A percentile compares a stretch with the other conserved stretches of the same genome.
Conservation (phyloP, 1,140 invertebrate genomes). For the Aricia agestis region DNA sequence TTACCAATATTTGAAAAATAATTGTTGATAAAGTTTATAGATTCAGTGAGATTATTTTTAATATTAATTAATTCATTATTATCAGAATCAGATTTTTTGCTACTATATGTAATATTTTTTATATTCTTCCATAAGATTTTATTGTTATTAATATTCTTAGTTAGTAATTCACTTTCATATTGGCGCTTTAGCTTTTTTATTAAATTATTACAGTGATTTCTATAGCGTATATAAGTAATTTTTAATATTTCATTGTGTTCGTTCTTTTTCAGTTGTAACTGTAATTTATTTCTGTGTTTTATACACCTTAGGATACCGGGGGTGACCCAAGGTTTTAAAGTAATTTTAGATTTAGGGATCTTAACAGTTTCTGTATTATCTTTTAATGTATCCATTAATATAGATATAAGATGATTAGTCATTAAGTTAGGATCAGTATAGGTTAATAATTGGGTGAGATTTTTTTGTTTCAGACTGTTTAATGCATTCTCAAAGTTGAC, state of each 20-base stretch:
- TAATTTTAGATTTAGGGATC: neutral
- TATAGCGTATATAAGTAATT: constrained; percentile 22
- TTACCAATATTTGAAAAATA: constrained; percentile 28
- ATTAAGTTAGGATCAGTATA: constrained; percentile 8
- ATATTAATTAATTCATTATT: constrained; percentile 21
- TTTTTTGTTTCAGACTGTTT: constrained; percentile 6
- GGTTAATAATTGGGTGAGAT: constrained; percentile 8
- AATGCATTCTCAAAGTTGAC: constrained; percentile 14
- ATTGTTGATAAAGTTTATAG: constrained; percentile 25
- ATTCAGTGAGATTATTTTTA: constrained; percentile 18
- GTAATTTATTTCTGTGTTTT: constrained; percentile 10
- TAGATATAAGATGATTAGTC: neutral
- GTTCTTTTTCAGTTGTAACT: constrained; percentile 9
- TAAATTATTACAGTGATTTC: constrained; percentile 21
- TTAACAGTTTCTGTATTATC: neutral
- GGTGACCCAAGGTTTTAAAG: constrained; percentile 23
- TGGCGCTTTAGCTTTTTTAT: constrained; percentile 25
- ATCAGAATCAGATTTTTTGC: constrained; percentile 6
- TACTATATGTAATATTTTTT: constrained; percentile 24
- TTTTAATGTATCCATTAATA: constrained; percentile 4
- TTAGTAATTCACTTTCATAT: constrained; percentile 22
- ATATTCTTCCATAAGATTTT: constrained; percentile 25
- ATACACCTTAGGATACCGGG: constrained; percentile 16
- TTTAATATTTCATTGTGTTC: constrained; percentile 18
- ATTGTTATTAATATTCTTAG: constrained; percentile 21